phyloP scores from a whole-genome alignment of 2,888 invertebrate species.

The Ectemnius cavifrons region DNA sequence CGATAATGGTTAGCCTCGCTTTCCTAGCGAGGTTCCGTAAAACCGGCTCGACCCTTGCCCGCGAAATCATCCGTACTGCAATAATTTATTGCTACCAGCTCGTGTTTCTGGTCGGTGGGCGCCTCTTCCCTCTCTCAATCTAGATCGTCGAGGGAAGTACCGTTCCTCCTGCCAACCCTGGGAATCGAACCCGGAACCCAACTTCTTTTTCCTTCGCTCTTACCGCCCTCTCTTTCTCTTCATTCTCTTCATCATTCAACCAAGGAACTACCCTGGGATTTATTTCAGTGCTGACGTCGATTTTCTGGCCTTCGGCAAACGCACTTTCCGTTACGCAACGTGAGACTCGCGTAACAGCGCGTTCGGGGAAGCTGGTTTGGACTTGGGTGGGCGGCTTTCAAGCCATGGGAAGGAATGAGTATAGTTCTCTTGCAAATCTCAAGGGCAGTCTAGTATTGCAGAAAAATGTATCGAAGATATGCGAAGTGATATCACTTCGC shows the following conservation, averaged over 20 bases:
- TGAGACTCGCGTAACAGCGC: not conserved
- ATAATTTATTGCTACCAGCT: conserved; percentile 70
- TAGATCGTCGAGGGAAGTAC: conserved; percentile 55
- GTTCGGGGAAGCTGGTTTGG: too few relatives aligned
- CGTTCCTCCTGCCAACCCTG: conserved; percentile 59
- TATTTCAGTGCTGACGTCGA: conserved; percentile 18
- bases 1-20: conserved; percentile 1
- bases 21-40: conserved; percentile 8
- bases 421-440: too few relatives aligned
- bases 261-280: conserved; percentile 42
- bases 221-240: too few relatives aligned
- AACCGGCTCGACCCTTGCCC: conserved; percentile 58
- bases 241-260: conserved; percentile 32
- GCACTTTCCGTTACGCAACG: conserved; percentile 43
- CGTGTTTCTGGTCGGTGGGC: conserved; percentile 58
- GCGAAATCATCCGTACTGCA: conserved; percentile 68
- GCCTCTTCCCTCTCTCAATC: conserved; percentile 54
- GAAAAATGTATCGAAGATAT: too few relatives aligned
- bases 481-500: too few relatives aligned
- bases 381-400: too few relatives aligned
- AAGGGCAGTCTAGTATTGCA: too few relatives aligned
- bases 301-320: conserved; percentile 36
- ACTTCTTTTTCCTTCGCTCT: conserved; percentile 37
- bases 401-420: too few relatives aligned
- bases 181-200: conserved; percentile 69